phyloP scores from a whole-genome alignment of 2,888 invertebrate species.

The Allolobophora icterica region DNA sequence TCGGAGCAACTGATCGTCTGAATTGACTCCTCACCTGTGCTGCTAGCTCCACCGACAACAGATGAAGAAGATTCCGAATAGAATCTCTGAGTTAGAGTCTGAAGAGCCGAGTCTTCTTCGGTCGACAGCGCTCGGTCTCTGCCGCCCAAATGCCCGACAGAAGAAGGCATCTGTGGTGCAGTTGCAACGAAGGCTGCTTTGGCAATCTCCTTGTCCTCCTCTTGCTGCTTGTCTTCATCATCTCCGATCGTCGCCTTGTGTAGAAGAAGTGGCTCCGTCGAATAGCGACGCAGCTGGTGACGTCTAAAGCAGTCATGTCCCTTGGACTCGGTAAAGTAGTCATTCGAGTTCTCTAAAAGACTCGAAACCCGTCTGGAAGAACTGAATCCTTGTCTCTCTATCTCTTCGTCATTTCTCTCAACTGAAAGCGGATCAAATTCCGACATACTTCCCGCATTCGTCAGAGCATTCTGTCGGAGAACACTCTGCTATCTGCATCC shows the following conservation, averaged over 20 bases:
- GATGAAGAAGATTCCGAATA: background rate
- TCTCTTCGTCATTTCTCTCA: background rate
- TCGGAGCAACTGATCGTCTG: background rate
- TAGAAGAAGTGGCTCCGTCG: background rate
- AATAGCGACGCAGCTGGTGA: background rate
- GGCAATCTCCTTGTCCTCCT: background rate
- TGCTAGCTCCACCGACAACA: background rate
- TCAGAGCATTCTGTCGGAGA: background rate
- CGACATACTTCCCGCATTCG: background rate
- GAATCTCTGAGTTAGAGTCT: background rate
- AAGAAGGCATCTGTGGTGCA: background rate
- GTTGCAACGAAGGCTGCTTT: background rate
- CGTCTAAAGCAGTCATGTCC: background rate
- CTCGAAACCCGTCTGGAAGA: background rate
- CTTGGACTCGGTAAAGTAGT: background rate
- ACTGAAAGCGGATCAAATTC: background rate
- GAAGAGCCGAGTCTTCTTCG: background rate
- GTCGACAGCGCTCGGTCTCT: background rate
- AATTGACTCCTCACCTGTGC: background rate
- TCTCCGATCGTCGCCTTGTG: background rate
- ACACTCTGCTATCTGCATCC: background rate
- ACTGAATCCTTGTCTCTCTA: background rate
- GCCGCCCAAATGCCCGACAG: background rate
- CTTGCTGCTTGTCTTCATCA: background rate
- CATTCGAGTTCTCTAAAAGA: conserved; percentile 17